Percentiles rank a stretch among this genome's conserved stretches.
These are phyloP conservation scores for Gasterosteus nipponicus DNA, from an alignment of 2,113 vertebrate species.

Conservation along the genomic window DNA sequence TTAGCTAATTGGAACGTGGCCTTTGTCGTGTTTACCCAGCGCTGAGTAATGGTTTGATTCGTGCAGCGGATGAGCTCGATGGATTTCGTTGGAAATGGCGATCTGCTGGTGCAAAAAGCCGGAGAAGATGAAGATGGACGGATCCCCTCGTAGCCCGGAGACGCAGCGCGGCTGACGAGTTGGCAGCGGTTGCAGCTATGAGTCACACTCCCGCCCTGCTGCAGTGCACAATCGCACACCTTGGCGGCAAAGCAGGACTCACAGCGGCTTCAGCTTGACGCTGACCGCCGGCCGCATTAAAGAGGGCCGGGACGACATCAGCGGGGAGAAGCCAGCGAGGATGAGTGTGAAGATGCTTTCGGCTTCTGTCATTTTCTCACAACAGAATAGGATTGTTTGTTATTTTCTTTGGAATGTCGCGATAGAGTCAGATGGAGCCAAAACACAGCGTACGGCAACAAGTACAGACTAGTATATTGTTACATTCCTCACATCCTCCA, in stretches of 20 bases:
- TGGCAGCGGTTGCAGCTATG: constrained; percentile 61
- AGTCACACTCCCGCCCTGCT: constrained; percentile 67
- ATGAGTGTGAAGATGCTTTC: constrained; percentile 13
- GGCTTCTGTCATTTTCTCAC: constrained; percentile 5
- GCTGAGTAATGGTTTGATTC: constrained; percentile 67
- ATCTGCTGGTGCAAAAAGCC: constrained; percentile 30
- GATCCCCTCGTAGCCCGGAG: constrained; percentile 44
- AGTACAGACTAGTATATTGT: background rate
- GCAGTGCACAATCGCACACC: constrained; percentile 52
- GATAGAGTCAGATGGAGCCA: background rate
- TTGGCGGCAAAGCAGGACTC: constrained; percentile 38
- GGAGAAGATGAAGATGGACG: constrained; percentile 49
- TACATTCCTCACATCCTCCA: constrained; percentile 1
- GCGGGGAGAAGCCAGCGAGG: constrained; percentile 10
- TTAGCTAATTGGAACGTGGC: constrained; percentile 58
- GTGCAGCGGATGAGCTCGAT: constrained; percentile 50
- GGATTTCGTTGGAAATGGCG: constrained; percentile 52
- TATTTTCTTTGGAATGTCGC: background rate
- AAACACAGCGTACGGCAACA: background rate
- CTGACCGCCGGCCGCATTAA: constrained; percentile 9
- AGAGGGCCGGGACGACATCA: constrained; percentile 28
- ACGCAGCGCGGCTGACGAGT: constrained; percentile 47
- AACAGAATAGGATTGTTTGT: background rate
- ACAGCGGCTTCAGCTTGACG: constrained; percentile 39
- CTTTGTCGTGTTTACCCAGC: constrained; percentile 64